Evolutionary conservation across 2,888 invertebrate genomes (phyloP).

Genomic region (Ophion ventricosus): DNA sequence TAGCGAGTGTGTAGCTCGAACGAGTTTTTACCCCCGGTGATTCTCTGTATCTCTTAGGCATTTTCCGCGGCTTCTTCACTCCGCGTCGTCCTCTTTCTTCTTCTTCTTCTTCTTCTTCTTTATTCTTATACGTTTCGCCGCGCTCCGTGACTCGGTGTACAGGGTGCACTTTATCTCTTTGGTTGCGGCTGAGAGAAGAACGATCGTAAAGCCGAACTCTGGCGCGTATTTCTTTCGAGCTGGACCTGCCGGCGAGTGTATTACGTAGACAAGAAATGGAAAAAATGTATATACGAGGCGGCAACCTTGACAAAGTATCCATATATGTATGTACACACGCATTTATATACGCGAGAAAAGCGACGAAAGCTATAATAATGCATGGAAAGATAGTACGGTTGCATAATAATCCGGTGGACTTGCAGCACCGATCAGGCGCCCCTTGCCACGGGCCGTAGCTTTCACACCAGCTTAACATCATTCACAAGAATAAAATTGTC

Average conservation of each 20-base stretch:
- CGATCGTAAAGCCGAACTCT: slow-evolving; percentile 57
- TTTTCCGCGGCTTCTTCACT: slow-evolving; percentile 17
- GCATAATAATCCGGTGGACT: no score
- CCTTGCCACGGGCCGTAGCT: no score
- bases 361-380: background rate
- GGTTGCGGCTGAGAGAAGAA: slow-evolving; percentile 46
- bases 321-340: background rate
- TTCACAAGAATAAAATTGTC: no score
- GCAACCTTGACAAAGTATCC: background rate
- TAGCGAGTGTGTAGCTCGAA: background rate
- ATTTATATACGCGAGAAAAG: no score
- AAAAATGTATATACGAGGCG: slow-evolving; percentile 25
- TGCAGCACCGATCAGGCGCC: no score
- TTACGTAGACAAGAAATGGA: slow-evolving; percentile 14
- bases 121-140: slow-evolving; percentile 29
- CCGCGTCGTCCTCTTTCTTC: background rate
- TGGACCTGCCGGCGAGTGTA: slow-evolving; percentile 9
- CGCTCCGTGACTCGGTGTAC: slow-evolving; percentile 55
- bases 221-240: slow-evolving; percentile 24
- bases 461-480: no score
- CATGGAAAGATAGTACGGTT: slow-evolving; percentile 5
- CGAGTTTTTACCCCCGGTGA: slow-evolving; percentile 17
- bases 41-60: slow-evolving; percentile 19
- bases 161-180: slow-evolving; percentile 55
- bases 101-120: background rate